Percentiles rank a stretch among this genome's conserved stretches.
phyloP scores from a whole-genome alignment of 53 echinoderm and acorn worm species.

The Apostichopus leukothele region DNA sequence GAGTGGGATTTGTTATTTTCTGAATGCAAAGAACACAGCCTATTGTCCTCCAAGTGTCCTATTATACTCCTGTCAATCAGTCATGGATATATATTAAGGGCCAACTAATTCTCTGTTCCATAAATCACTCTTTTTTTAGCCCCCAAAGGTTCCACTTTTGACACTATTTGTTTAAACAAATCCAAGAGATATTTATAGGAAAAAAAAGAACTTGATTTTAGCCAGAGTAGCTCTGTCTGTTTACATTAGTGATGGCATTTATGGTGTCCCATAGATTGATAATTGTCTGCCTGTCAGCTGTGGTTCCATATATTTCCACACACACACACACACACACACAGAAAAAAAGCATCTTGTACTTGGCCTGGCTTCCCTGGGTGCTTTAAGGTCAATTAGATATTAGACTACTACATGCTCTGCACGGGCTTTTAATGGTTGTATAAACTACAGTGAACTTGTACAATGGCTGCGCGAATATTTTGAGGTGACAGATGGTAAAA shows the following conservation, averaged over 20 bases:
- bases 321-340: neutral
- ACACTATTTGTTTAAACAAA: slow-evolving; percentile 4
- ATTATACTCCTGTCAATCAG: no score
- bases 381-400: neutral
- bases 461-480: no score
- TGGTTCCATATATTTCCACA: neutral
- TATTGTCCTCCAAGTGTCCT: no score
- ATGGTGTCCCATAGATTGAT: slow-evolving; percentile 1
- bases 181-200: neutral
- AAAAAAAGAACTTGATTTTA: neutral
- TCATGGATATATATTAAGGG: no score
- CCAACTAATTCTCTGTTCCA: neutral
- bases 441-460: no score
- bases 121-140: neutral
- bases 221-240: neutral
- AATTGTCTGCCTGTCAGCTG: neutral
- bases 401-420: no score
- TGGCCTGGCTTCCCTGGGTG: neutral
- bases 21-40: no score
- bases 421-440: no score
- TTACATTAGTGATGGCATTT: slow-evolving; percentile 23
- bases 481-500: slow-evolving; percentile 21
- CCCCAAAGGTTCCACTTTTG: neutral
- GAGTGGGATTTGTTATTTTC: no score
- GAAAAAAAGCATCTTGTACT: neutral